Percentiles rank a stretch among this genome's conserved stretches.
phyloP scores from a whole-genome alignment of 1,140 invertebrate genomes.

The Halesus radiatus region DNA sequence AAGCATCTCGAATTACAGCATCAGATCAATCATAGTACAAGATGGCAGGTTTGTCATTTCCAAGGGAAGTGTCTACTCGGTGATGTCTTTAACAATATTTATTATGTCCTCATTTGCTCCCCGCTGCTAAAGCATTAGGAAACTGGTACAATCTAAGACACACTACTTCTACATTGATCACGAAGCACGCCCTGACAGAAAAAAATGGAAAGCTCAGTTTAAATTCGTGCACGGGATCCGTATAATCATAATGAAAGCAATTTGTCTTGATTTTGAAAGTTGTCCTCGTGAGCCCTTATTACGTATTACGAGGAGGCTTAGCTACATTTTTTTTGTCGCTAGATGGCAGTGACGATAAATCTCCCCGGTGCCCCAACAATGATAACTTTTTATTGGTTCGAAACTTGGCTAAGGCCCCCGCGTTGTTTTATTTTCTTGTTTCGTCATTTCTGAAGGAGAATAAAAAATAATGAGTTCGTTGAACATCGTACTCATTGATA shows the following conservation, averaged over 20 bases:
- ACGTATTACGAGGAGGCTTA: background rate
- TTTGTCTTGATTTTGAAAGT: slow-evolving; percentile 32
- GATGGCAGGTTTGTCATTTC: too few relatives aligned
- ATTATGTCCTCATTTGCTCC: too few relatives aligned
- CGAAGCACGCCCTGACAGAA: background rate
- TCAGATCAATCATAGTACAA: too few relatives aligned
- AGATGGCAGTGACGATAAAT: slow-evolving; percentile 26
- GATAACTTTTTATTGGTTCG: slow-evolving; percentile 26
- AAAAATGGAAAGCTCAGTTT: background rate
- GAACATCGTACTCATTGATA: background rate
- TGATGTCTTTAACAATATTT: too few relatives aligned
- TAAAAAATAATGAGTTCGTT: background rate
- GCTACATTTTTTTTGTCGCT: slow-evolving; percentile 30
- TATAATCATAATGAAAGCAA: slow-evolving; percentile 20
- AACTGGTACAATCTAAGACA: background rate
- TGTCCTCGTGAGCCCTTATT: slow-evolving; percentile 7
- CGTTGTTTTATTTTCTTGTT: slow-evolving; percentile 12
- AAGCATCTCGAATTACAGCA: too few relatives aligned
- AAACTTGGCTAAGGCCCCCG: background rate
- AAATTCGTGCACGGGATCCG: slow-evolving; percentile 1
- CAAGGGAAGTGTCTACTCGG: too few relatives aligned
- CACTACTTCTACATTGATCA: background rate
- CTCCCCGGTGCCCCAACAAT: slow-evolving; percentile 24
- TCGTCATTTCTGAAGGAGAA: background rate
- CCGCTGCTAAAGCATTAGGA: too few relatives aligned